Percentiles rank a stretch among this genome's conserved stretches.
phyloP scores from a whole-genome alignment of 2,113 vertebrate genomes.

The Talpa occidentalis region DNA sequence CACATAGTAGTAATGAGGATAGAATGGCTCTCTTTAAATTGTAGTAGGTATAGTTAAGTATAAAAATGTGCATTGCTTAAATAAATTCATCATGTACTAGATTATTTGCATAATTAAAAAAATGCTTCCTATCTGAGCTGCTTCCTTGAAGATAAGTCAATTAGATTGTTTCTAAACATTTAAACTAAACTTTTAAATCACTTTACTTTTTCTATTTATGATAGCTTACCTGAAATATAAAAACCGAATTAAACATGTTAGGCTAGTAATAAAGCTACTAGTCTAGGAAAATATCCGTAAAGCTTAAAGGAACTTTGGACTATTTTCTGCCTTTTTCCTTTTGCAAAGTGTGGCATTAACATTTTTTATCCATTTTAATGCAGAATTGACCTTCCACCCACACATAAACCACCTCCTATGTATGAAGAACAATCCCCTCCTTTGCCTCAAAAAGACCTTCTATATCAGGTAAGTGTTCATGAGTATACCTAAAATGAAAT shows the following conservation, averaged over 20 bases:
- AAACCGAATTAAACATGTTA: constrained; percentile 39
- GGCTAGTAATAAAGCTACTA: not conserved
- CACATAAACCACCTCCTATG: constrained; percentile 85
- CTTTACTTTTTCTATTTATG: not conserved
- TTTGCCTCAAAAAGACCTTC: constrained; percentile 82
- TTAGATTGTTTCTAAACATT: not conserved
- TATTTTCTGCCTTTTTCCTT: not conserved
- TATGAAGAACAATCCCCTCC: constrained; percentile 80
- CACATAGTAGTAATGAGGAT: not conserved
- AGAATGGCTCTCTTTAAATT: constrained; percentile 5
- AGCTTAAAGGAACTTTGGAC: not conserved
- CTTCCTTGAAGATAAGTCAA: constrained; percentile 8
- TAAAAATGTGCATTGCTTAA: not conserved
- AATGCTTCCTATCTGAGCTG: not conserved
- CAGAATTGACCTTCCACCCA: constrained; percentile 89
- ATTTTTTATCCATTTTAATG: constrained; percentile 58
- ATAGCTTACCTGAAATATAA: constrained; percentile 26
- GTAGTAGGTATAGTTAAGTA: not conserved
- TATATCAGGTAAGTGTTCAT: constrained; percentile 83
- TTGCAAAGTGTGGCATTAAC: not conserved
- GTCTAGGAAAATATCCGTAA: constrained; percentile 16
- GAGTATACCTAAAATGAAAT: not conserved
- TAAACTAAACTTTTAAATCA: constrained; percentile 39
- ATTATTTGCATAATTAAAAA: not conserved
- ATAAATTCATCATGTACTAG: not conserved